These are phyloP conservation scores for Lagopus muta DNA, from an alignment of 2,113 vertebrate genomes.

Conservation along the genomic window DNA sequence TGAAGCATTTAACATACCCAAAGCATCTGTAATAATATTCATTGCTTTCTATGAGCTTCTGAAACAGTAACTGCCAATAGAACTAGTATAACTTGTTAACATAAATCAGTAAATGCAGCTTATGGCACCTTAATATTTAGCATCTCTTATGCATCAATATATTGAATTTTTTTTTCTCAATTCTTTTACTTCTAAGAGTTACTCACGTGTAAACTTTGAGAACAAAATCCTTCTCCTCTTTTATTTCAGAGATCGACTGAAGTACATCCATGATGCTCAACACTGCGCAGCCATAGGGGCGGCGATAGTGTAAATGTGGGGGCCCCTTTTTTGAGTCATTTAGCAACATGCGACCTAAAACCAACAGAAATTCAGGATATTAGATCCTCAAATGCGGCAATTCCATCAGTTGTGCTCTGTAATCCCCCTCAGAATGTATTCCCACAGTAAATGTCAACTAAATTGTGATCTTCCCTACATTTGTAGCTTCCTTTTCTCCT, in stretches of 20 bases:
- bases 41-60: not conserved
- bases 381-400: not conserved
- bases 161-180: not conserved
- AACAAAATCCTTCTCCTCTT: conserved; percentile 97
- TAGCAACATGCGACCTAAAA: conserved; percentile 90
- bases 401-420: fast-evolving
- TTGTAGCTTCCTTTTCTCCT: not conserved
- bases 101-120: not conserved
- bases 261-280: conserved; percentile 92
- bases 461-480: not conserved
- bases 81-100: not conserved
- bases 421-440: not conserved
- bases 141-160: not conserved
- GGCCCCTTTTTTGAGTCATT: conserved; percentile 96
- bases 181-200: not conserved
- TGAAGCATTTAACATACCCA: not conserved
- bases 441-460: not conserved
- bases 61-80: not conserved
- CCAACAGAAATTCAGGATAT: not conserved
- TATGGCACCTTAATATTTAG: not conserved
- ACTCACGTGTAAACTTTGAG: conserved; percentile 98
- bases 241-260: conserved; percentile 91
- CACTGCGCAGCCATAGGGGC: conserved; percentile 94
- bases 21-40: not conserved
- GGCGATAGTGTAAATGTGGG: conserved; percentile 89